Base-by-base conservation (phyloP, 1,140 invertebrate genomes). In the Cataglyphis hispanica region DNA sequence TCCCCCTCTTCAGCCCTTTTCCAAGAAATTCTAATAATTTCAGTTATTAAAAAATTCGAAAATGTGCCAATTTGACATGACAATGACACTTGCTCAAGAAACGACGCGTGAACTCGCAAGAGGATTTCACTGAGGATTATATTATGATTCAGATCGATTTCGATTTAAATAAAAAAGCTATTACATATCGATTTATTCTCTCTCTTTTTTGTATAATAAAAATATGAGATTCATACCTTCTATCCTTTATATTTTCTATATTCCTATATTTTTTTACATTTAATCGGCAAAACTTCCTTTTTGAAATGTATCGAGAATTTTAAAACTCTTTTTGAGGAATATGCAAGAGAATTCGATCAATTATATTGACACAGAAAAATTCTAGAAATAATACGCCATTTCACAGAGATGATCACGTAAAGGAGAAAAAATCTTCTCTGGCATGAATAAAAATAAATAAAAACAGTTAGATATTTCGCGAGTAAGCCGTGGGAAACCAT, bases 381-480 rank as follows among this genome's bases (percentile, higher is more conserved):
- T 60, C 31, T 60, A 34, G 19, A 10, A 60, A 61, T 1, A 2
- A 56, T 31, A 8, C 6, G 16, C 8, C 16, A 31, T 16, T 63
- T 63, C 16, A 16, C 6, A 3, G 16, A 63, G 13, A 40, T 77
- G 86, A 92, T 93, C 91, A 90, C 80, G 70, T 91, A 91, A 91
- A 87, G 66, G 63, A 76, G 31, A 86, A 86, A 87, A 86, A 87
- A 13, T 16, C 19, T 75, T 27, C 40, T 27, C 31, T 22, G 19
- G 43, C 46, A 34, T 4, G 10, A n/a, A 56, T 31, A 75, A 72
- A 70, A 64, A 69, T 40, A 2, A 27, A 22, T 61, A 81, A 56
- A 77, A 74, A 70, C 46, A 69, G 16, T 37, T 43, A 60, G 3
- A 66, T 22, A 78, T 25, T 53, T 83, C 67, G 22, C 16, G 46